These are phyloP conservation scores for Odontamblyopus lacepedii DNA, from an alignment of 2,797 vertebrate genomes.

Conservation along the genomic window DNA sequence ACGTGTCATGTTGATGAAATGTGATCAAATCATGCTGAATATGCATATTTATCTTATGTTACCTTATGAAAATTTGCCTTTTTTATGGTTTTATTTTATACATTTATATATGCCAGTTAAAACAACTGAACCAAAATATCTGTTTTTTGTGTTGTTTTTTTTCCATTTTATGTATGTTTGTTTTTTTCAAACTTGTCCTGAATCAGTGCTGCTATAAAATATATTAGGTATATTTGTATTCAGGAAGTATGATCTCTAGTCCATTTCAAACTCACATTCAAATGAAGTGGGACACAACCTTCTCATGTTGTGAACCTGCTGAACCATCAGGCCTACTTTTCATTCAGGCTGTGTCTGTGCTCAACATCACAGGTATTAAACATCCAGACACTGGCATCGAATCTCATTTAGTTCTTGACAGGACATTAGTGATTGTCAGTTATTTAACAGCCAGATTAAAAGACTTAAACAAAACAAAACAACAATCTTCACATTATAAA, in stretches of 20 bases:
- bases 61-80: no score
- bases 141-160: no score
- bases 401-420: not conserved
- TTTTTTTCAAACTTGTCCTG: no score
- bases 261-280: not conserved
- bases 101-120: no score
- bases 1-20: no score
- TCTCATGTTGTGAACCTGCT: not conserved
- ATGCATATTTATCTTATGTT: no score
- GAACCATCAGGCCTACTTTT: not conserved
- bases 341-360: not conserved
- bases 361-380: constrained; percentile 1
- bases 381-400: not conserved
- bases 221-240: not conserved
- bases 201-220: not conserved
- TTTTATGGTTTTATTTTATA: no score
- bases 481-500: constrained; percentile 40
- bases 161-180: no score
- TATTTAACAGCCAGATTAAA: not conserved
- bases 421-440: constrained; percentile 3
- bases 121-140: no score
- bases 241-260: no score
- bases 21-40: no score
- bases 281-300: constrained; percentile 11
- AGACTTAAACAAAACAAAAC: not conserved